phyloP scores from a whole-genome alignment of 1,140 invertebrate genomes.

The Neodiprion fabricii region DNA sequence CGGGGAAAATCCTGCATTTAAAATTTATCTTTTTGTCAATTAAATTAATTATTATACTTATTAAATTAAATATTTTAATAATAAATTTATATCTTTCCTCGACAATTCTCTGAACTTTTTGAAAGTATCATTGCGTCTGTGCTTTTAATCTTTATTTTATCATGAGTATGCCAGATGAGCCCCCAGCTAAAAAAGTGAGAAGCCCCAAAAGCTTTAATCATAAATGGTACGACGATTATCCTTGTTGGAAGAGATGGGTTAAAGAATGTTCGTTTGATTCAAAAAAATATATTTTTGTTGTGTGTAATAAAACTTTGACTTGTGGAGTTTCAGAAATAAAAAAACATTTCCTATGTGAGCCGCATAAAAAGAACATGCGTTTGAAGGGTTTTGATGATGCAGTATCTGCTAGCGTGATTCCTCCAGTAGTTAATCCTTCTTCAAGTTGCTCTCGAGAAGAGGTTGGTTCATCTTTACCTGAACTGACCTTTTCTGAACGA shows the following conservation, averaged over 20 bases:
- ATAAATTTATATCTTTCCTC: neutral
- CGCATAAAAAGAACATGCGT: neutral
- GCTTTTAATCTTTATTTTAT: neutral
- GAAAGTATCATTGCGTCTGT: neutral
- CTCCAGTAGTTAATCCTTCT: no score
- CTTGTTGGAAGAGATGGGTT: constrained; percentile 4
- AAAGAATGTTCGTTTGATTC: neutral
- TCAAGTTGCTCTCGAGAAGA: no score
- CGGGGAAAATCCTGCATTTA: no score
- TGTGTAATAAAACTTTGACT: neutral
- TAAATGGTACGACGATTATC: constrained; percentile 16
- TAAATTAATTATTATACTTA: no score
- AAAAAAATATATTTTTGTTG: constrained; percentile 11
- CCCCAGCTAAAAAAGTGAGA: neutral
- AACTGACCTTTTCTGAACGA: constrained; percentile 11
- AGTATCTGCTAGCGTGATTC: no score
- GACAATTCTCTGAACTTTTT: neutral
- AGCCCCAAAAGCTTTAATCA: constrained; percentile 13
- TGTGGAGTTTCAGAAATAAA: constrained; percentile 4
- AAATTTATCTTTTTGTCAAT: no score
- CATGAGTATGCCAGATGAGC: neutral
- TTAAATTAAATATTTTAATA: no score
- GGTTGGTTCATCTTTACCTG: neutral
- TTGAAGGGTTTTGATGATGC: neutral
- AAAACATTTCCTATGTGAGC: neutral